Evolutionary conservation across 1,140 invertebrate genomes (phyloP).

Genomic region (Dermatophagoides farinae): DNA sequence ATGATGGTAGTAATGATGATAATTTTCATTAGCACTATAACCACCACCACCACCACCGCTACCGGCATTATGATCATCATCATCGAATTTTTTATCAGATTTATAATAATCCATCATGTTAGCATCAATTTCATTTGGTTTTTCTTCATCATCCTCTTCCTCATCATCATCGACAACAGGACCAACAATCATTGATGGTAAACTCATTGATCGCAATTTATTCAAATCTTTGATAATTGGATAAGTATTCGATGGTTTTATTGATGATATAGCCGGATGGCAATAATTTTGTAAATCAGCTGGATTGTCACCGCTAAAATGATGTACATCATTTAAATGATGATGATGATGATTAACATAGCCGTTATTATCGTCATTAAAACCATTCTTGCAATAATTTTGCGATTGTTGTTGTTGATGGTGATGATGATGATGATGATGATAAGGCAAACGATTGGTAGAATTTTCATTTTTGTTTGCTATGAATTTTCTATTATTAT

Average conservation of each 20-base stretch:
- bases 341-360: background rate
- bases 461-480: background rate
- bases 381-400: background rate
- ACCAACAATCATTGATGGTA: background rate
- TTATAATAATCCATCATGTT: background rate
- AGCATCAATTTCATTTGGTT: background rate
- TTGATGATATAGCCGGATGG: background rate
- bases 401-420: no score
- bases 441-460: background rate
- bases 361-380: background rate
- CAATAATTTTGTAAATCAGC: background rate
- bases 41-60: background rate
- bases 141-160: background rate
- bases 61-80: background rate
- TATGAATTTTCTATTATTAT: no score
- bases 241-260: constrained; percentile 9
- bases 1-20: background rate
- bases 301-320: background rate
- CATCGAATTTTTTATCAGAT: constrained; percentile 2
- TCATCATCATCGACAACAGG: background rate
- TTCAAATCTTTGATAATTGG: constrained; percentile 9
- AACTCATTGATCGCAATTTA: constrained; percentile 5
- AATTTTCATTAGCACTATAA: constrained; percentile 1
- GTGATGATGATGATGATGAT: no score
- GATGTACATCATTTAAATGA: background rate